These are phyloP conservation scores for Oryzias curvinotus DNA, from an alignment of 2,113 vertebrate genomes.

Conservation along the genomic window DNA sequence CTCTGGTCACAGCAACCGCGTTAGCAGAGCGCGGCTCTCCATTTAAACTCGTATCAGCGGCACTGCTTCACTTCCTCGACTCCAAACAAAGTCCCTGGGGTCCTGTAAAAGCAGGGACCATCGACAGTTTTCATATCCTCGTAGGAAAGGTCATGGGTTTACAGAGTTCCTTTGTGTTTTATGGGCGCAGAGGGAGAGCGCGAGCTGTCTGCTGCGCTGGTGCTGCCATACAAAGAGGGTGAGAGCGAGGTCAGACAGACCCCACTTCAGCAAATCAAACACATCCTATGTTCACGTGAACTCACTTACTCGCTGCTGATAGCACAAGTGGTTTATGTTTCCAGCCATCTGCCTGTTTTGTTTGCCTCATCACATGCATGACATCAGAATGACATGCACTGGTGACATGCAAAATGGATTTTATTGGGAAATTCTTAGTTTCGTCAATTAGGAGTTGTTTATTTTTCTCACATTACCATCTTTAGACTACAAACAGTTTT, in stretches of 20 bases:
- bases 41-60: constrained; percentile 61
- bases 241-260: constrained; percentile 69
- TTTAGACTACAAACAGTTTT: too few species aligned
- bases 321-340: constrained; percentile 61
- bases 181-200: constrained; percentile 53
- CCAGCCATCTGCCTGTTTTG: constrained; percentile 60
- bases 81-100: constrained; percentile 53
- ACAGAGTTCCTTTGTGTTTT: constrained; percentile 73
- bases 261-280: constrained; percentile 66
- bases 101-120: constrained; percentile 57
- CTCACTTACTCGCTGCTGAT: constrained; percentile 41
- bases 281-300: constrained; percentile 36
- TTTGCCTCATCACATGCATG: constrained; percentile 37
- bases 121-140: constrained; percentile 71
- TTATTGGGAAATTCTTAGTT: not conserved
- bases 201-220: constrained; percentile 48
- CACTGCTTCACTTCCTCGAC: constrained; percentile 50
- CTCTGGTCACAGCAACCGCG: constrained; percentile 31
- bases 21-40: constrained; percentile 19
- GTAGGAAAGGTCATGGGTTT: constrained; percentile 66
- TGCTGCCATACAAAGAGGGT: constrained; percentile 65
- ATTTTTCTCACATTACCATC: too few species aligned
- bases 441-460: too few species aligned
- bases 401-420: not conserved
- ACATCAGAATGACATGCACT: constrained; percentile 22